Base-by-base conservation (phyloP, 2,888 invertebrate genomes). In the Augochlorella aurata region DNA sequence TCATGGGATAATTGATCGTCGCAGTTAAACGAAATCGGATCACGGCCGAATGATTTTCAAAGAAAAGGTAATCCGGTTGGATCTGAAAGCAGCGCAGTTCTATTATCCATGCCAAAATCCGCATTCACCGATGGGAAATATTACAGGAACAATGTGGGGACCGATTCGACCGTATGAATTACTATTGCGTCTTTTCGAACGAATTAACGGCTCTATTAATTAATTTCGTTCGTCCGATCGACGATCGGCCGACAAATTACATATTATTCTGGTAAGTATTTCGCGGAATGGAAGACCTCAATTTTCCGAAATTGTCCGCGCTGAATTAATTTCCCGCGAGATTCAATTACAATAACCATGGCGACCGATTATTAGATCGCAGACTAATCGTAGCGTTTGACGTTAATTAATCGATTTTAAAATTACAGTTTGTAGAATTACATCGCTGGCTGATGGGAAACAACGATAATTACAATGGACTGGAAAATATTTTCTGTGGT, bases 311-410 rank as follows among this genome's bases (percentile, higher is more conserved):
- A 24, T 58, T 21, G 54, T 54, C 12, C 54, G 54, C 21, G 21
- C 12, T 24, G 29, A 61, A 61, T 61, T 29, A 66, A 45, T 44
- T 24, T 49, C 68, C 49, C 47, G 18, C 24, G 10, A 12, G 21
- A 24, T 29, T 68, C 24, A 2, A 68, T 68, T 16, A 45, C 14
- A n/a, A 54, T 18, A 44, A 44, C 21, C 12, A 9, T 18, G 29
- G 21, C 16, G 38, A 38, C 29, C 71, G 29, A 61, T 78, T 68
- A 80, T 73, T 68, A 58, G 24, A 58, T 58, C 8, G 29, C 8
- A 14, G 29, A 29, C 61, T 61, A 61, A 58, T 58, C 21, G 21
- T 24, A 12, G 54, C 24, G 54, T 14, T 58, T 24, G 5, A 14
- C 14, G 12, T 7, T 58, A 24, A 58, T 24, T 58, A 58, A 58